These are phyloP conservation scores for Engraulis encrasicolus DNA, from an alignment of 2,113 vertebrate genomes.

Conservation along the genomic window DNA sequence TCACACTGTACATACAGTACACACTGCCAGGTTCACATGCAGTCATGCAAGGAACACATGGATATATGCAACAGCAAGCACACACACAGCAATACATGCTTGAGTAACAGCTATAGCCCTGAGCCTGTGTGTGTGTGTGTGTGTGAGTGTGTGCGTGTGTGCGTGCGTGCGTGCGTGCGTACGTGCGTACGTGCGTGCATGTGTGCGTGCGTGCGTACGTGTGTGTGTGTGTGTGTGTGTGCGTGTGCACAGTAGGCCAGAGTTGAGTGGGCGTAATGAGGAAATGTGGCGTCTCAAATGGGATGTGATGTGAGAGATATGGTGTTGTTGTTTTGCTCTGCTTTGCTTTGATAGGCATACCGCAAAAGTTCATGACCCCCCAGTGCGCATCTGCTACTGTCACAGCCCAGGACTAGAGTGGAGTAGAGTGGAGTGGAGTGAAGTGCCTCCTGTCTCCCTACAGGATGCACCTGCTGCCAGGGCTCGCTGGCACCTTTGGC, in stretches of 20 bases:
- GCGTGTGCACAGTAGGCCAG: no score
- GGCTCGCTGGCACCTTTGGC: no score
- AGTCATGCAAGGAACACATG: neutral
- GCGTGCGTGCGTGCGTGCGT: neutral
- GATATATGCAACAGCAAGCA: neutral
- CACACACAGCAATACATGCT: conserved; percentile 6
- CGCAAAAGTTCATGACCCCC: neutral
- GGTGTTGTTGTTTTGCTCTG: conserved; percentile 53
- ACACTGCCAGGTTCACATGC: neutral
- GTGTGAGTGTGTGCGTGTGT: neutral
- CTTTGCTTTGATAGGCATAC: conserved; percentile 40
- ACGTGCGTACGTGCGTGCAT: no score
- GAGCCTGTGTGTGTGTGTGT: neutral
- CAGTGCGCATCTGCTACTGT: neutral
- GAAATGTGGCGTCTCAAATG: neutral
- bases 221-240: neutral
- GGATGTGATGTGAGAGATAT: neutral
- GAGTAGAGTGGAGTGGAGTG: neutral
- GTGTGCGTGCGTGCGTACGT: neutral
- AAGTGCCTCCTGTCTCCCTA: neutral
- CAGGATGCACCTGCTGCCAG: no score
- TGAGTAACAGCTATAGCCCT: neutral
- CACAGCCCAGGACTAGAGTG: neutral
- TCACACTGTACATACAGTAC: neutral
- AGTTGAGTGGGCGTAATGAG: no score